Percentiles rank a stretch among this genome's conserved stretches.
Conservation (phyloP, 2,888 invertebrate genomes). For the Trisateles emortualis region DNA sequence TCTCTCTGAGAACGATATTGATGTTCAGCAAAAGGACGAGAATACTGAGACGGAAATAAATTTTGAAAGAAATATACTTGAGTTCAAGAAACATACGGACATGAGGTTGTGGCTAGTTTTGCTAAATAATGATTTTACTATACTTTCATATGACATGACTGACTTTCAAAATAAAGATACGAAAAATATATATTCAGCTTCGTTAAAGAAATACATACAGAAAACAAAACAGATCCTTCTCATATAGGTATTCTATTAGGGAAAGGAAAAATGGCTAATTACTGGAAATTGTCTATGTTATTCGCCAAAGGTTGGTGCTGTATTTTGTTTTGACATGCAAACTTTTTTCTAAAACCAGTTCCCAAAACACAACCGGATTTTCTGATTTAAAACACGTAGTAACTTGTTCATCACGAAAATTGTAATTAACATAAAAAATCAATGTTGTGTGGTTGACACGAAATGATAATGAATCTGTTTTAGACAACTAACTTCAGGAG, state of each 20-base stretch:
- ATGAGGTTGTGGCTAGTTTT: too few species aligned
- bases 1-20: conserved; percentile 5
- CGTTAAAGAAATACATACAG: conserved; percentile 32
- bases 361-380: conserved; percentile 21
- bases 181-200: conserved; percentile 15
- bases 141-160: too few species aligned
- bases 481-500: conserved; percentile 24
- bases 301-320: not conserved
- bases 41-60: conserved; percentile 3
- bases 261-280: conserved; percentile 10
- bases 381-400: conserved; percentile 23
- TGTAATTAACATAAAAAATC: conserved; percentile 23
- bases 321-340: conserved; percentile 1
- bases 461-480: conserved; percentile 26
- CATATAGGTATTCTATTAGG: conserved; percentile 23
- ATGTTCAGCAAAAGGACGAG: conserved; percentile 6
- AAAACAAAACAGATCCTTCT: conserved; percentile 29
- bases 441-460: conserved; percentile 19
- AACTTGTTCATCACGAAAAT: conserved; percentile 11
- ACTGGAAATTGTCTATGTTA: conserved; percentile 19
- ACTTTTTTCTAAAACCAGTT: conserved; percentile 13
- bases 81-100: too few species aligned
- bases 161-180: too few species aligned
- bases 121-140: too few species aligned
- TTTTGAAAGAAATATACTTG: too few species aligned